Evolutionary conservation across 1,140 invertebrate genomes (phyloP).

Genomic region (Babylonia areolata): DNA sequence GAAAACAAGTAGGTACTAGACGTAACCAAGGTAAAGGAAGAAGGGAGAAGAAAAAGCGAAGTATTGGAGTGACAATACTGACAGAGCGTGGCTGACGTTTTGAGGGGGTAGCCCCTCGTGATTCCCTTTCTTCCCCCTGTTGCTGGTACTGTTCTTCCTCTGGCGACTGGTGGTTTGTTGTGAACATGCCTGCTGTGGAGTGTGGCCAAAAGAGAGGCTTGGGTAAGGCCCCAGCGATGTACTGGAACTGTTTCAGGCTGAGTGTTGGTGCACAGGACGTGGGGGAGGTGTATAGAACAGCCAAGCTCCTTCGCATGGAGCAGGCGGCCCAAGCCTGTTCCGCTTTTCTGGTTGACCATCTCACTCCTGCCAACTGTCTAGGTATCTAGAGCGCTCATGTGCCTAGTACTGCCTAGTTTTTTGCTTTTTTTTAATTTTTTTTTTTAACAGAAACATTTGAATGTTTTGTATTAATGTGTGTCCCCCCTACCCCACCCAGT

Average conservation of each 20-base stretch:
- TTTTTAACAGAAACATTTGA: no score
- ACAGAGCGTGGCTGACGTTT: no score
- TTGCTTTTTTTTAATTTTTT: no score
- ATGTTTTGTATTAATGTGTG: background rate
- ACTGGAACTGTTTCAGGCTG: constrained; percentile 75
- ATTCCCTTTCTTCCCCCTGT: no score
- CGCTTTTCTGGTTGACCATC: constrained; percentile 82
- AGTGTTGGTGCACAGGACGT: constrained; percentile 80
- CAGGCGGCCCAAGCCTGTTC: constrained; percentile 84
- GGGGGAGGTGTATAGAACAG: constrained; percentile 85
- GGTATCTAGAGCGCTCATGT: constrained; percentile 61
- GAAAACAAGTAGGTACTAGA: no score
- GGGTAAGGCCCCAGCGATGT: constrained; percentile 3
- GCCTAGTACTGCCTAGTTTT: constrained; percentile 9
- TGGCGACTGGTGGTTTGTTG: background rate
- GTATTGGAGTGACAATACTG: no score
- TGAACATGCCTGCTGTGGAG: background rate
- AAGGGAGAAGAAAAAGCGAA: no score
- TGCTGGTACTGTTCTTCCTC: no score
- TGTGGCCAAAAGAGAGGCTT: background rate
- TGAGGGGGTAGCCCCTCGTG: no score
- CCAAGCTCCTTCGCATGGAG: constrained; percentile 85
- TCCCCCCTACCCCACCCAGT: background rate
- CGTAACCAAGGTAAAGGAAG: no score
- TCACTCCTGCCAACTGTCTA: constrained; percentile 84